Evolutionary conservation across 2,888 invertebrate species (phyloP), one percentile per base, ranked within the genome.

Genomic region (Hemaris fuciformis): DNA sequence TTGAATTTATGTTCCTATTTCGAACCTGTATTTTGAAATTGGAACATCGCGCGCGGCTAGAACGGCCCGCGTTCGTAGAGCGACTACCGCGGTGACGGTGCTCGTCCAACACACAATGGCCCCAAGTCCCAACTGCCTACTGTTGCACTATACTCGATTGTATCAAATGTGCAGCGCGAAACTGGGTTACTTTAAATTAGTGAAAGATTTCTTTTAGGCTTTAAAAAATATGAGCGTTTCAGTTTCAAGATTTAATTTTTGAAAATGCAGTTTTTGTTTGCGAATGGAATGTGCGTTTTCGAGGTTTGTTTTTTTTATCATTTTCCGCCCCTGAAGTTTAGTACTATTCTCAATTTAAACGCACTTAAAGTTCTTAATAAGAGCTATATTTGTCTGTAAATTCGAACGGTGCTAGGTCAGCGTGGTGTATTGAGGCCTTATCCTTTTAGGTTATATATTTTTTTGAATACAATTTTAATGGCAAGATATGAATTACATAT

Each of bases 51-150:
- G 25, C 7, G 45, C 57, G 59, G 34, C 25, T 27, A 13, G 18
- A 27, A 75, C 66, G 77, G 68, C 66, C 78, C 81, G 74, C 81
- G 84, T 77, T 72, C 81, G 75, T 70, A 76, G 77, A 73, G 80
- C 85, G 85, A 85, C 84, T 85, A 80, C 68, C 66, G 66, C 57
- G 60, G 59, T 61, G 25, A 64, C 34, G 57, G 57, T 57, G 27
- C 59, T 68, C 69, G 69, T 64, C 72, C 70, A 66, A 65, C 62
- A 65, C 53, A 74, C 76, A 74, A 76, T 77, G 71, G 69, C 63
- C 68, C 69, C 64, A 65, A 74, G 69, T 63, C 68, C 69, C 64
- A 65, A 74, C 70, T 70, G 73, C 73, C 75, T 72, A 71, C 71
- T 67, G 67, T 71, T 70, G 71, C 70, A 71, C 64, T 67, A 71